Conservation (phyloP, 2,797 vertebrate species). For the Poeciliopsis turneri region DNA sequence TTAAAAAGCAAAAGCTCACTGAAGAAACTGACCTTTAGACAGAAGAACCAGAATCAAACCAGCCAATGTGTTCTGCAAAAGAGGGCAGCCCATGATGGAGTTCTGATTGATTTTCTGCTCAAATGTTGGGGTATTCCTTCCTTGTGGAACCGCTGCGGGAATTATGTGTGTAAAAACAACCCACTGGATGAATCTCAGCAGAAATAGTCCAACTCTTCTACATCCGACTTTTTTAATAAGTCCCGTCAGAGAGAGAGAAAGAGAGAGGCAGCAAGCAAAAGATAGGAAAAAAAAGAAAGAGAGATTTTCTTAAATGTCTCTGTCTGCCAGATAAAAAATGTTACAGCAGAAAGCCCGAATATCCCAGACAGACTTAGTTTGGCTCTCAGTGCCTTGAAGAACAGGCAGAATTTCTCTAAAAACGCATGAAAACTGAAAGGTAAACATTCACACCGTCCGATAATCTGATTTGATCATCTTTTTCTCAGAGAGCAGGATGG, state of each 20-base stretch:
- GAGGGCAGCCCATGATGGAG: slow-evolving; percentile 80
- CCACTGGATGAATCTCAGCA: slow-evolving; percentile 34
- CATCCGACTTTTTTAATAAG: slow-evolving; percentile 59
- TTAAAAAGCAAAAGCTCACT: slow-evolving; percentile 47
- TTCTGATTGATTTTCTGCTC: slow-evolving; percentile 64
- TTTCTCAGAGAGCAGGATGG: slow-evolving; percentile 33
- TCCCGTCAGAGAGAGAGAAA: slow-evolving; percentile 31
- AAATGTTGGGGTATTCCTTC: slow-evolving; percentile 69
- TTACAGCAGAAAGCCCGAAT: slow-evolving; percentile 46
- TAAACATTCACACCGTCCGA: slow-evolving; percentile 32
- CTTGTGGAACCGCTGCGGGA: slow-evolving; percentile 32
- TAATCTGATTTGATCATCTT: slow-evolving; percentile 31
- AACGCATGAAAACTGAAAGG: slow-evolving; percentile 29
- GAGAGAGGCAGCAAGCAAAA: slow-evolving; percentile 17
- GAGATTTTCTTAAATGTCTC: slow-evolving; percentile 34
- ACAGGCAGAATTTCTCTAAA: slow-evolving; percentile 16
- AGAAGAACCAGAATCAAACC: slow-evolving; percentile 75
- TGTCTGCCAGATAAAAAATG: slow-evolving; percentile 51
- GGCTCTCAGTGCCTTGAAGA: slow-evolving; percentile 34
- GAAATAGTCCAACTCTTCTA: slow-evolving; percentile 69
- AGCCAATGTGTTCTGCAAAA: slow-evolving; percentile 76
- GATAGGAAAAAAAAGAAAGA: slow-evolving; percentile 1
- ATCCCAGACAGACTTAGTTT: slow-evolving; percentile 64
- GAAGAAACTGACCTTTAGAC: slow-evolving; percentile 82
- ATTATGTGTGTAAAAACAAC: slow-evolving; percentile 18